phyloP scores from a whole-genome alignment of 2,113 vertebrate genomes.

The Carlito syrichta region DNA sequence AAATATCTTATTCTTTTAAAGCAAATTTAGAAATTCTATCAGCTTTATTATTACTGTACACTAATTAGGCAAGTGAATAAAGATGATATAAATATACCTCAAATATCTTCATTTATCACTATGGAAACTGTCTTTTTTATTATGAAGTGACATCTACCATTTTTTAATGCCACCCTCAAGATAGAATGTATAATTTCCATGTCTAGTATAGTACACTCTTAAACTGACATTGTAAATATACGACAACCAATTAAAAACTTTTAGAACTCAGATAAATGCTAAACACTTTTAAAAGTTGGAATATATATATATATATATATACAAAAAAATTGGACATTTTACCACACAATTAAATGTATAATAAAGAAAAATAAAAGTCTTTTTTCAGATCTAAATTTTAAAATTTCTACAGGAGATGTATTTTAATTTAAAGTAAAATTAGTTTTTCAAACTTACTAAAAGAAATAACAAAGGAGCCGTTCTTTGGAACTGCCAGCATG shows the following conservation, averaged over 20 bases:
- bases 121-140: neutral
- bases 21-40: neutral
- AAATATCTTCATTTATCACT: neutral
- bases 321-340: neutral
- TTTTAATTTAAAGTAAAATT: slow-evolving; percentile 23
- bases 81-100: neutral
- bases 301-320: too few relatives aligned
- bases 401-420: neutral
- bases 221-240: neutral
- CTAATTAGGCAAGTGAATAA: neutral
- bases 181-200: neutral
- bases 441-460: neutral
- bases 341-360: neutral
- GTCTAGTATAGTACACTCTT: neutral
- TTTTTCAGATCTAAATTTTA: neutral
- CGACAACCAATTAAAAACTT: neutral
- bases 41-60: neutral
- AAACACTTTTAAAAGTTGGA: slow-evolving; percentile 17
- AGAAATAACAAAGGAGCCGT: neutral
- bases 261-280: neutral
- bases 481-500: neutral
- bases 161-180: neutral
- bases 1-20: neutral
- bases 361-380: neutral
- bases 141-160: neutral